These are phyloP conservation scores for Drosophila algonquin DNA, from an alignment of 2,888 invertebrate genomes.

Conservation along the genomic window DNA sequence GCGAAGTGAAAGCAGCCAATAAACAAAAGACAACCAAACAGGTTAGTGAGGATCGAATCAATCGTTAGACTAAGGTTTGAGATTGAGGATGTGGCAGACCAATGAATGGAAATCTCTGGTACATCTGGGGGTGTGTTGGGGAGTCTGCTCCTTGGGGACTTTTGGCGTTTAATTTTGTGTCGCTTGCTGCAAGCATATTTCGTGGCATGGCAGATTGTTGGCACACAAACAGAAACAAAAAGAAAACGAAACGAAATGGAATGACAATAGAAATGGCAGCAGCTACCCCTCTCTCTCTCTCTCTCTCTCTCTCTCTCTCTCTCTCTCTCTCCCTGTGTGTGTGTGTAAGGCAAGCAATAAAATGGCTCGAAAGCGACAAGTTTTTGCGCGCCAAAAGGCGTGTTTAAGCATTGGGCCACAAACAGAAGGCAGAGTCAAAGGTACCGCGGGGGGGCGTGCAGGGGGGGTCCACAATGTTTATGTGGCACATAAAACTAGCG, in stretches of 20 bases:
- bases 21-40: not conserved
- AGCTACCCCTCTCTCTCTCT: no score
- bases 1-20: not conserved
- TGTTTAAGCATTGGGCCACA: conserved; percentile 12
- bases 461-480: conserved; percentile 55
- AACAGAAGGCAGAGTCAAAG: not conserved
- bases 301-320: not conserved
- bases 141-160: not conserved
- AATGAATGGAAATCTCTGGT: not conserved
- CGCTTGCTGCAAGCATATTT: conserved; percentile 36
- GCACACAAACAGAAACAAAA: conserved; percentile 26
- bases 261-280: conserved; percentile 37
- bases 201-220: conserved; percentile 38
- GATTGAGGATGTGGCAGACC: not conserved
- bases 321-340: conserved; percentile 17
- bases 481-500: conserved; percentile 74
- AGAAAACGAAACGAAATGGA: conserved; percentile 24
- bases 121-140: not conserved
- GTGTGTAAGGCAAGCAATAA: conserved; percentile 65
- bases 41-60: conserved; percentile 7
- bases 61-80: no score
- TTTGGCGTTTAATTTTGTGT: conserved; percentile 48
- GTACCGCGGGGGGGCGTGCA: conserved; percentile 20
- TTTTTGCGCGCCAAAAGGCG: conserved; percentile 77
- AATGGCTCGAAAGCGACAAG: conserved; percentile 57